Base-by-base conservation (phyloP, 2,888 invertebrate genomes). In the Siphlonurus alternatus region DNA sequence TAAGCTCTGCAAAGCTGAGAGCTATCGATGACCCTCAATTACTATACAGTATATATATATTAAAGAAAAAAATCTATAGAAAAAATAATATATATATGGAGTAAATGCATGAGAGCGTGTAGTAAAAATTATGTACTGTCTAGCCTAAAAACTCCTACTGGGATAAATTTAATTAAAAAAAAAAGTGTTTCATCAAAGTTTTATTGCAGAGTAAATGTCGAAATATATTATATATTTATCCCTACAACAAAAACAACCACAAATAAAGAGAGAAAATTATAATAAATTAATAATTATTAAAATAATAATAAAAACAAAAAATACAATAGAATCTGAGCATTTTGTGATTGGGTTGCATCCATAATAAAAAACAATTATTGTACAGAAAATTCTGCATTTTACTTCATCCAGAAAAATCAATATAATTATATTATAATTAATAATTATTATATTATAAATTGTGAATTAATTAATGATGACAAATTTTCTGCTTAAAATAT, bases 121-220 rank as follows among this genome's bases (percentile, higher is more conserved):
- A 61, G 22, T 61, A 2, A 61, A 59, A 23, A 22, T 5, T 22
- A 23, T 18, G 5, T 59, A 61, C 24, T 23, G 18, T 61, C 22
- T 61, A 23, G 22, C 61, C 24, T 23, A 61, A 61, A 61, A 18
- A 22, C n/a, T 38, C 38, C 15, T 38, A 38, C 38, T 38, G 38
- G 38, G 38, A 38, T 38, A 38, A 10, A 38, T 38, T 10, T 61
- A 59, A 53, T 53, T 61, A 20, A 25, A 38, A 65, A 63, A 63
- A 63, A 63, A 61, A 53, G 64, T 63, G 62, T 64, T 62, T 53
- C 59, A 64, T 64, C 38, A 53, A 60, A 64, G 64, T 66, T 64
- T 66, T 66, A 61, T 64, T 66, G 64, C 61, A 60, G 59, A 15
- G 54, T 56, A 53, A 65, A 61, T 60, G 59, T 63, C 53, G 61